Evolutionary conservation across 2,113 vertebrate species (phyloP), one percentile per base, ranked within the genome.

Genomic region (Strix uralensis): DNA sequence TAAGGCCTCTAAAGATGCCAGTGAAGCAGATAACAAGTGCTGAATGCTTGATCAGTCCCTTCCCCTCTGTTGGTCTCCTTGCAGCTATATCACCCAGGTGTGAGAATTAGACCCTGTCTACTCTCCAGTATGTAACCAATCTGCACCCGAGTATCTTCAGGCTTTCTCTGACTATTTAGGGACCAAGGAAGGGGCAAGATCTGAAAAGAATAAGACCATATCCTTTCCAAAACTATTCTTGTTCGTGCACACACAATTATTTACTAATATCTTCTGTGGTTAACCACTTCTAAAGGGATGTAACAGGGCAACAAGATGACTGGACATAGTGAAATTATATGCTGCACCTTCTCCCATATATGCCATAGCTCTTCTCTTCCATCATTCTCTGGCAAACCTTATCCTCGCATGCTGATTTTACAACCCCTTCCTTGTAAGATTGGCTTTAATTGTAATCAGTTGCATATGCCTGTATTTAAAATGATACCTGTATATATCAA

Each of bases 31-130:
- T 91, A 92, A 81, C 75, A 91, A 63, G 52, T 70, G 36, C 85
- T 93, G 93, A 93, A 94, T 72, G 40, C 83, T 77, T 94, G 86
- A 94, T 94, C 73, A 95, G 54, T 82, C n/a, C n/a, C 70, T 86
- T 75, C 49, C 54, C 66, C 55, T 74, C 67, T 94, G 49, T n/a
- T 81, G 42, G 36, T 63, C 51, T 77, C 40, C 44, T 70, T 96
- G 79, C 71, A 80, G 49, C 49, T 63, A 0, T 92, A 61, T 93
- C 58, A 65, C 8, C 13, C 54, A 72, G 57, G 47, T 52, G 26
- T 18, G 26, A 81, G 88, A 71, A 59, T 18, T 30, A 61, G 34
- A 75, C 20, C 29, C 23, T 83, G 10, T 15, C 32, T 72, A 13
- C 36, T 47, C 38, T 51, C 32, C 29, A 21, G 13, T 62, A 49